Base-by-base conservation (phyloP, 2,888 invertebrate genomes). In the Anoplius nigerrimus region DNA sequence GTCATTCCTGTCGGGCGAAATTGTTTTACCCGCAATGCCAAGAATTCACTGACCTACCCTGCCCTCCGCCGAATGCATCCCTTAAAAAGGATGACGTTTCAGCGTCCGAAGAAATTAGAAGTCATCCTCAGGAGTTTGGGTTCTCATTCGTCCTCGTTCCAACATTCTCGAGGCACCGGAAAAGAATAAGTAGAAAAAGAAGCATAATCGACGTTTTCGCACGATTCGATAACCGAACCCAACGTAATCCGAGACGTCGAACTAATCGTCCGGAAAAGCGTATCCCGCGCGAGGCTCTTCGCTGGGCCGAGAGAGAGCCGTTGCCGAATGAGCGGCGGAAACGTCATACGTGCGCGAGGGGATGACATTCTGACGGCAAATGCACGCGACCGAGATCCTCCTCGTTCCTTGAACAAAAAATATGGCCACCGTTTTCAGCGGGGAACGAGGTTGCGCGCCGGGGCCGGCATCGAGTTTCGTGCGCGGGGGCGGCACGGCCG, bases 301-400 rank as follows among this genome's bases (percentile, higher is more conserved):
- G 34, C 6, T 34, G 34, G 34, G 34, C 34, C 34, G 34, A 6
- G 8, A 34, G 11, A 34, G 34, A 1, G 34, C 34, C 34, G 6
- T 6, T 11, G 1, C 6, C 11, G 11, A 1, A 34, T 6, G 1
- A 34, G 4, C 34, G 11, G 11, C 34, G 34, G 71, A 58, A 66
- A 73, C 75, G 73, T 75, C 78, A 78, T 75, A 73, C 75, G 70
- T 66, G 66, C 70, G 69, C n/a, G n/a, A n/a, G n/a, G 58, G 74
- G 69, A 78, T 79, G 79, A 79, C 76, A 66, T 76, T 79, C 79
- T 79, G 76, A 79, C 75, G 79, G 79, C 72, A 57, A 59, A 46
- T 42, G 56, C 42, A 56, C 42, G 56, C 34, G 21, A 43, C 34
- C 56, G 42, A 56, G 66, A 66, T 74, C 66, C 74, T 70, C 62